A percentile compares a stretch with the other conserved stretches of the same genome.
Evolutionary conservation across 2,888 invertebrate species (phyloP).

Genomic region (Vesta saturnalis): DNA sequence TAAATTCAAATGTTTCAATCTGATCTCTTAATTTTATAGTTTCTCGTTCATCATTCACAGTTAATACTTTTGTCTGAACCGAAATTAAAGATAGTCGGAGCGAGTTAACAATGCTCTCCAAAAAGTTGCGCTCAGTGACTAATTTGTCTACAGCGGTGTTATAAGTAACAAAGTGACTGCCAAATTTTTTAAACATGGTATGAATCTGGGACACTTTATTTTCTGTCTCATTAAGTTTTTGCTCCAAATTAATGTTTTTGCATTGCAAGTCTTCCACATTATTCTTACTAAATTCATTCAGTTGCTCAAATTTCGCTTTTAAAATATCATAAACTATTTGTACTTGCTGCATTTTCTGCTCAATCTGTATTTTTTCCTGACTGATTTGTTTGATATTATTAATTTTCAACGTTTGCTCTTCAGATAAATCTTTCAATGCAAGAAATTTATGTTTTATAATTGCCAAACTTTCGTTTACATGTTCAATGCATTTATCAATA

Average conservation of each 20-base stretch:
- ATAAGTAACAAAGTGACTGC: slow-evolving; percentile 33
- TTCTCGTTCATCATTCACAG: slow-evolving; percentile 38
- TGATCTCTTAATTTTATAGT: slow-evolving; percentile 45
- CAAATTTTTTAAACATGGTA: slow-evolving; percentile 41
- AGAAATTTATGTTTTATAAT: slow-evolving; percentile 45
- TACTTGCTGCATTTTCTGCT: not conserved
- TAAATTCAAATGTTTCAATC: slow-evolving; percentile 45
- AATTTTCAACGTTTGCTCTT: too few relatives aligned
- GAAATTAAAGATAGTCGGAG: slow-evolving; percentile 40
- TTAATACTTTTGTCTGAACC: slow-evolving; percentile 40
- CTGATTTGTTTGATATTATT: slow-evolving; percentile 28
- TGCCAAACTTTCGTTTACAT: slow-evolving; percentile 29
- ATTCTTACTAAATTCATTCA: slow-evolving; percentile 3
- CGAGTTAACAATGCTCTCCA: slow-evolving; percentile 41
- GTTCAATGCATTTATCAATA: not conserved
- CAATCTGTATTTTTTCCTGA: not conserved
- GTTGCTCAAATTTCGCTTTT: slow-evolving; percentile 47
- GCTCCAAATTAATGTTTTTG: slow-evolving; percentile 29
- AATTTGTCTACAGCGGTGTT: slow-evolving; percentile 39
- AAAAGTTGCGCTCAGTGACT: slow-evolving; percentile 37
- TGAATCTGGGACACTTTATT: slow-evolving; percentile 39
- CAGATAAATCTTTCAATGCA: too few relatives aligned
- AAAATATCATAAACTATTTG: not conserved
- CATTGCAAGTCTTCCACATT: slow-evolving; percentile 14
- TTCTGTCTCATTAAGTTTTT: slow-evolving; percentile 43